A percentile compares a stretch with the other conserved stretches of the same genome.
Evolutionary conservation across 2,888 invertebrate genomes (phyloP).

Genomic region (Muschampia staudingeri): DNA sequence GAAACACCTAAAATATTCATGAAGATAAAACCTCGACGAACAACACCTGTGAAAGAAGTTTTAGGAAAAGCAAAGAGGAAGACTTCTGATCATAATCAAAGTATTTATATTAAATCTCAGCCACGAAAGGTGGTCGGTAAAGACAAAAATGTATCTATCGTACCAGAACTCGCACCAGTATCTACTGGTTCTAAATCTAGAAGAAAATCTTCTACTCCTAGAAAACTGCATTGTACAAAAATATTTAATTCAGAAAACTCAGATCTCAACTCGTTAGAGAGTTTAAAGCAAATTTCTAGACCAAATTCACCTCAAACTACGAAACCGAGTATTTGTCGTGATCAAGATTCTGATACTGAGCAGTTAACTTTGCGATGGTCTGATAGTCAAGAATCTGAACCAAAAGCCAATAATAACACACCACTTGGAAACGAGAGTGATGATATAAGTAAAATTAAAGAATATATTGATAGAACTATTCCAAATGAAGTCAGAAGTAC

Average conservation of each 20-base stretch:
- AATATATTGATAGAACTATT: slow-evolving; percentile 79
- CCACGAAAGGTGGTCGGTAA: slow-evolving; percentile 67
- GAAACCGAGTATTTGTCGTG: slow-evolving; percentile 60
- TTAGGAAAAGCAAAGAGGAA: slow-evolving; percentile 72
- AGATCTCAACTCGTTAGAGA: slow-evolving; percentile 76
- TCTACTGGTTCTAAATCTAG: slow-evolving; percentile 82
- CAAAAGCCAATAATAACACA: slow-evolving; percentile 58
- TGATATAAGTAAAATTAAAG: slow-evolving; percentile 84
- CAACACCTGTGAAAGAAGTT: slow-evolving; percentile 79
- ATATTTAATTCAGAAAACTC: slow-evolving; percentile 79
- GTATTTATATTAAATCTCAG: slow-evolving; percentile 32
- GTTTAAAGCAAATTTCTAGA: slow-evolving; percentile 34
- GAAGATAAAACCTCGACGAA: slow-evolving; percentile 83
- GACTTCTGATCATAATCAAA: slow-evolving; percentile 63
- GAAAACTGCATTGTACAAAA: slow-evolving; percentile 85
- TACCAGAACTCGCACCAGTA: slow-evolving; percentile 68
- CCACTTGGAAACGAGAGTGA: slow-evolving; percentile 75
- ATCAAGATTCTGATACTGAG: slow-evolving; percentile 81
- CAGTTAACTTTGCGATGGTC: slow-evolving; percentile 83
- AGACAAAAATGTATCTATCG: slow-evolving; percentile 70
- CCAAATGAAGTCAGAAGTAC: slow-evolving; percentile 57
- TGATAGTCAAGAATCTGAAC: slow-evolving; percentile 82
- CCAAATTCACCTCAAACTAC: slow-evolving; percentile 48
- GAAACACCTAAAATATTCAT: slow-evolving; percentile 83
- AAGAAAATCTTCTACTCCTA: slow-evolving; percentile 88